Evolutionary conservation across 1,140 invertebrate species (phyloP), one percentile per base, ranked within the genome.

Genomic region (Varroa destructor): DNA sequence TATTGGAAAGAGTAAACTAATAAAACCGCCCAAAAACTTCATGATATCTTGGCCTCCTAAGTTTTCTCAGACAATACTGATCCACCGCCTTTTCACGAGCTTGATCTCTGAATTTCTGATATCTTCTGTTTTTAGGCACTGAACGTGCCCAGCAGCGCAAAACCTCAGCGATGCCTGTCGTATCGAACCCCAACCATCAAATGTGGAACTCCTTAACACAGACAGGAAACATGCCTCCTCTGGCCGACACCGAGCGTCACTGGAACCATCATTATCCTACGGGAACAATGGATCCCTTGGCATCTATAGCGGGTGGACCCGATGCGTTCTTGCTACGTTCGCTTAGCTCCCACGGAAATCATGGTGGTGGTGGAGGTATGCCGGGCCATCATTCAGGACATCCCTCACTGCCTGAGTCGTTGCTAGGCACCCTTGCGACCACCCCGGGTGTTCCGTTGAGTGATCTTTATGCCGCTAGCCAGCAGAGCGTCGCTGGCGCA

Each of bases 81-180:
- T 51, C 46, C 8, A 51, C 46, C 3, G 3, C 8, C 8, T 3
- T 3, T 51, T 51, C 46, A 51, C 46, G 8, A 51, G 46, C 8
- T 51, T 51, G 8, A 51, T 8, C 46, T 8, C 8, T 8, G 46
- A 51, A 51, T 51, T 51, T 51, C 8, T 8, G 8, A 51, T 51
- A 51, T 51, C 46, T 8, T 51, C 3, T 51, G 4, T 51, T 51
- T 51, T 51, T 40, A 67, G 61, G 61, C 12, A 67, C 61, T 40
- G 61, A 67, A 40, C 61, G 61, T 46, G 61, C 61, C 8, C 61
- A 67, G 36, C 61, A 67, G 61, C 61, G 61, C 14, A 67, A 67
- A 40, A 67, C 61, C 40, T 67, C 61, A 14, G 61, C 61, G 1
- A 67, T 67, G 61, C 61, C 61, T 14, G 46, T 51, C 8, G 46